These are phyloP conservation scores for Ectobius pallidus DNA, from an alignment of 2,888 invertebrate genomes.

Conservation along the genomic window DNA sequence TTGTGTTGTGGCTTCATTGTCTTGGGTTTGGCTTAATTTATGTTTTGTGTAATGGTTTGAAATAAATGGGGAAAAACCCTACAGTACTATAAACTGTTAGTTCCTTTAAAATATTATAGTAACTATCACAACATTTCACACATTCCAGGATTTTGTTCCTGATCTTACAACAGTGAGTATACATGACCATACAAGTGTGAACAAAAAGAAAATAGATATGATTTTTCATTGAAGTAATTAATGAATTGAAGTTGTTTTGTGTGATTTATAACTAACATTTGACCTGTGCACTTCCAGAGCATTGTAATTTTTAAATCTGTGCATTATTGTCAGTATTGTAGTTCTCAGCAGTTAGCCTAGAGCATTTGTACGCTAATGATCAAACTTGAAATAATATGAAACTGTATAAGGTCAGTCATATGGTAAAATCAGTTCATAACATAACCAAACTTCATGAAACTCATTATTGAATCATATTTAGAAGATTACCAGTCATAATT, in stretches of 20 bases:
- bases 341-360: background rate
- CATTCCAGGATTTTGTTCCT: conserved; percentile 59
- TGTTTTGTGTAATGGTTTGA: background rate
- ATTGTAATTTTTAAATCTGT: too few relatives aligned
- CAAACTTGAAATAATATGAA: too few relatives aligned
- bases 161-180: conserved; percentile 60
- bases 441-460: too few relatives aligned
- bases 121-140: conserved; percentile 33
- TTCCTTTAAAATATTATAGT: conserved; percentile 6
- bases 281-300: background rate
- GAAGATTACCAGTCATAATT: too few relatives aligned
- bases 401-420: too few relatives aligned
- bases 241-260: background rate
- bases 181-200: conserved; percentile 4
- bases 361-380: too few relatives aligned
- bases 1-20: conserved; percentile 7
- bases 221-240: background rate
- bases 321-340: background rate
- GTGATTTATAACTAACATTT: conserved; percentile 20
- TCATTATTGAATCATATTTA: too few relatives aligned
- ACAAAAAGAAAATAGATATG: background rate
- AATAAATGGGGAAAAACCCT: conserved; percentile 1
- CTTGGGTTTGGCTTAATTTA: background rate
- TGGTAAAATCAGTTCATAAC: too few relatives aligned
- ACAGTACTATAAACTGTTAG: background rate